Conservation (phyloP, 2,888 invertebrate species). For the Linnaemya tessellans region DNA sequence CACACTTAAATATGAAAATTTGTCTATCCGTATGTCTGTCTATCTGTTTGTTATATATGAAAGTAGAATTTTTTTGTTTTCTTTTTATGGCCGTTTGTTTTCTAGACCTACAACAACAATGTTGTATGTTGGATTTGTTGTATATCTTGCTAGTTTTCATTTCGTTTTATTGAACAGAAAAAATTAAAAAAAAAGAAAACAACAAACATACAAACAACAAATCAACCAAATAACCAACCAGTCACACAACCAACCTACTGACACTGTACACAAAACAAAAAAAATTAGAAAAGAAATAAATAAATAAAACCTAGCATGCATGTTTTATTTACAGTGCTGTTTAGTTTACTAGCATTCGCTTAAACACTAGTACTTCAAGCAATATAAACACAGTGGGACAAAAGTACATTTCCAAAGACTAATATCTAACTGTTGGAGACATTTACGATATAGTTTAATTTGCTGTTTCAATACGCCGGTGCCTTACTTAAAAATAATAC, state of each 20-base stretch:
- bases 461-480: too few species aligned
- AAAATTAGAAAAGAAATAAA: slow-evolving; percentile 10
- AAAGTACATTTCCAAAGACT: neutral
- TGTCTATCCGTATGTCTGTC: slow-evolving; percentile 11
- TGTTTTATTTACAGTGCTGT: slow-evolving; percentile 61
- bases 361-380: neutral
- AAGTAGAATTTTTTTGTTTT: slow-evolving; percentile 31
- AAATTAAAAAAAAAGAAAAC: too few species aligned
- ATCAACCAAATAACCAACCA: slow-evolving; percentile 66
- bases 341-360: slow-evolving; percentile 34
- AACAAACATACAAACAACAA: slow-evolving; percentile 53
- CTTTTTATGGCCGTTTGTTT: slow-evolving; percentile 23
- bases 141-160: slow-evolving; percentile 12
- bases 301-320: slow-evolving; percentile 66
- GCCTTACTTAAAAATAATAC: too few species aligned
- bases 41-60: slow-evolving; percentile 45
- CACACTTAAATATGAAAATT: slow-evolving; percentile 69
- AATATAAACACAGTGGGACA: slow-evolving; percentile 1
- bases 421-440: too few species aligned
- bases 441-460: neutral
- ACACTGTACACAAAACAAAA: slow-evolving; percentile 57
- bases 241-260: slow-evolving; percentile 69
- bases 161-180: slow-evolving; percentile 48
- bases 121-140: slow-evolving; percentile 31
- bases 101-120: slow-evolving; percentile 41